A percentile compares a stretch with the other conserved stretches of the same genome.
These are phyloP conservation scores for Drosophila cyrtoloma DNA, from an alignment of 2,888 invertebrate species.

Conservation along the genomic window DNA sequence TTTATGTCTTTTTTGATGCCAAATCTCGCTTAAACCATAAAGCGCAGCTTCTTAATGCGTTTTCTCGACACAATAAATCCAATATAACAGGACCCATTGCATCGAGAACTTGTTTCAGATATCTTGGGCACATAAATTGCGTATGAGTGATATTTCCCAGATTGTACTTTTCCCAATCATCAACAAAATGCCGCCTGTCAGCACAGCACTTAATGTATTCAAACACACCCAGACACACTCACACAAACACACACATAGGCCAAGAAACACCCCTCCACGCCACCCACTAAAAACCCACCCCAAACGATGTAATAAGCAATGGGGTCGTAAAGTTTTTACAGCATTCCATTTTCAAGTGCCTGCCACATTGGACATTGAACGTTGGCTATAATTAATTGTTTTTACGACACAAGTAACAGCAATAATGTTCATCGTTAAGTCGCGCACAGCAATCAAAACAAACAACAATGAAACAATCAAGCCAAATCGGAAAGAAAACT, in stretches of 20 bases:
- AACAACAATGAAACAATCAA: constrained; percentile 54
- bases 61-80: neutral
- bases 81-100: neutral
- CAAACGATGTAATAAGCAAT: constrained; percentile 20
- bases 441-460: constrained; percentile 34
- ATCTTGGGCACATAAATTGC: constrained; percentile 5
- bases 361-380: constrained; percentile 24
- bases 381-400: constrained; percentile 61
- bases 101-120: neutral
- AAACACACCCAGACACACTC: neutral
- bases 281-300: neutral
- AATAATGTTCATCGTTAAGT: constrained; percentile 53
- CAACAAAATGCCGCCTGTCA: constrained; percentile 38
- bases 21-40: neutral
- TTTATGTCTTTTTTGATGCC: neutral
- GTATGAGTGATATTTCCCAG: constrained; percentile 23
- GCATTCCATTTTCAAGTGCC: constrained; percentile 60
- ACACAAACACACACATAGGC: neutral
- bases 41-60: neutral
- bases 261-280: neutral
- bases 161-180: constrained; percentile 17
- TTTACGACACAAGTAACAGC: constrained; percentile 60
- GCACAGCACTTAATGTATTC: constrained; percentile 35
- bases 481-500: constrained; percentile 9
- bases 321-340: constrained; percentile 58